phyloP scores from a whole-genome alignment of 2,113 vertebrate genomes.

The Oncorhynchus kisutch region DNA sequence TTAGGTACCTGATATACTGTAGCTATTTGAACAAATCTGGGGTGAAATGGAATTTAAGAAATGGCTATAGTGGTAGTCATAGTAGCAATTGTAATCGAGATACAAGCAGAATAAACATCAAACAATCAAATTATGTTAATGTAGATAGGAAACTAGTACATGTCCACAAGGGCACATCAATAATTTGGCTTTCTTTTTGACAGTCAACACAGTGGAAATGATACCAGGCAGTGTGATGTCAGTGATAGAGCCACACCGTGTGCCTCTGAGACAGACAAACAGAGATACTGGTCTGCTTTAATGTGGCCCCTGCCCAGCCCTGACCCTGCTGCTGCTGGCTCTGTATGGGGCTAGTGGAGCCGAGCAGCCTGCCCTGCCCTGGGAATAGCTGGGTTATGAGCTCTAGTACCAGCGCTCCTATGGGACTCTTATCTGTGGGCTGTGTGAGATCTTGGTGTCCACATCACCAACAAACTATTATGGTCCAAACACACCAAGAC shows the following conservation, averaged over 20 bases:
- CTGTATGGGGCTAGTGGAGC: no score
- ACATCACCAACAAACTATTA: no score
- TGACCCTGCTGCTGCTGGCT: no score
- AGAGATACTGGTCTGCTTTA: no score
- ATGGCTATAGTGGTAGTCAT: background rate
- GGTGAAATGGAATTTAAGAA: background rate
- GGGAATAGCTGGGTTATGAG: conserved; percentile 24
- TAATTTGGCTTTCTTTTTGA: background rate
- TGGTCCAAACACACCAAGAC: no score
- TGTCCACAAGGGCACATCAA: background rate
- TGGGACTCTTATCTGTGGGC: conserved; percentile 49
- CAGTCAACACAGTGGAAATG: background rate
- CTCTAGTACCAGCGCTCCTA: conserved; percentile 10
- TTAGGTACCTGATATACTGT: no score
- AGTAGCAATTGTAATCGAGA: background rate
- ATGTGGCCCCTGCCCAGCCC: no score
- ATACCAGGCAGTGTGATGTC: background rate
- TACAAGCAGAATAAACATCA: background rate
- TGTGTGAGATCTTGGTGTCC: no score
- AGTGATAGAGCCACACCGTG: background rate
- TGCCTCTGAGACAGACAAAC: no score
- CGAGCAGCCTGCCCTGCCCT: conserved; percentile 5
- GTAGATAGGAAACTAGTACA: background rate
- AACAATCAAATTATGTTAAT: background rate
- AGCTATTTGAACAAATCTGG: no score